Conservation (phyloP, 2,797 vertebrate species). For the Xenentodon cancila region DNA sequence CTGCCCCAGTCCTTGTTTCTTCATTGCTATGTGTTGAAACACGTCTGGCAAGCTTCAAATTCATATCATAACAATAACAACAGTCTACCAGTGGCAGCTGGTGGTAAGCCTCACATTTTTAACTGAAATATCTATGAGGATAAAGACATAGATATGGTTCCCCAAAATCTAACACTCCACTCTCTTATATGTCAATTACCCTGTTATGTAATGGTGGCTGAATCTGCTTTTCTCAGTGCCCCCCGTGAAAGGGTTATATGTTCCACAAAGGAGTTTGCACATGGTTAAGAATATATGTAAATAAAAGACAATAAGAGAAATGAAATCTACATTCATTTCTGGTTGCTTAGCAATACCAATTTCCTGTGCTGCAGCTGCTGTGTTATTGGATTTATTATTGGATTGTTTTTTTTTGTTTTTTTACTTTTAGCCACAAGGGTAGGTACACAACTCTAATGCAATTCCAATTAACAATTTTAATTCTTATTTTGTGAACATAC, state of each 20-base stretch:
- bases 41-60: no score
- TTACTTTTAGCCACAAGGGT: no score
- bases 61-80: not conserved
- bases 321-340: not conserved
- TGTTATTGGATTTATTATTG: not conserved
- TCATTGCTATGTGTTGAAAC: no score
- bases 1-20: no score
- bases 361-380: constrained; percentile 16
- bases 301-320: not conserved
- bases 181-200: constrained; percentile 3
- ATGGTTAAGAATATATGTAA: constrained; percentile 10
- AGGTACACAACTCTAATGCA: no score
- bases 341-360: constrained; percentile 25
- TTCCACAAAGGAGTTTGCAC: constrained; percentile 10
- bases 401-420: no score
- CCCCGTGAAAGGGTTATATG: constrained; percentile 11
- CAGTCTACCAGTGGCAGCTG: not conserved
- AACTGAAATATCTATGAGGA: not conserved
- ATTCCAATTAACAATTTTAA: no score
- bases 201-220: constrained; percentile 1
- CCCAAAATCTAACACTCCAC: constrained; percentile 1
- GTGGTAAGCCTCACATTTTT: constrained; percentile 11
- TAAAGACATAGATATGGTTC: constrained; percentile 2
- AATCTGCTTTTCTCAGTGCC: constrained; percentile 2
- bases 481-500: no score